Percentiles rank a stretch among this genome's conserved stretches.
Conservation (phyloP, 2,888 invertebrate species). For the Lordiphosa andalusiaca region DNA sequence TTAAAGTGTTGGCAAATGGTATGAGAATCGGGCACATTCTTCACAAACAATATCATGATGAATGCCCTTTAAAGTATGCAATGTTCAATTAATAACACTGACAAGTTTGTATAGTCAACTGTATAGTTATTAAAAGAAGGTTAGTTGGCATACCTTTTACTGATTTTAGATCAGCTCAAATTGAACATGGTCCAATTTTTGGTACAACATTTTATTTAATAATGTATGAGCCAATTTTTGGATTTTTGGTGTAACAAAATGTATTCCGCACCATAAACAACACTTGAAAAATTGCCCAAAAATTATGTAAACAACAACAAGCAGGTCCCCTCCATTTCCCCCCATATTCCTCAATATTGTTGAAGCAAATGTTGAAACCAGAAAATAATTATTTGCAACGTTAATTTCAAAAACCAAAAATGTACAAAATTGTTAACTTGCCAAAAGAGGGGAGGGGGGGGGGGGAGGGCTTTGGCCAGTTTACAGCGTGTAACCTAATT, state of each 20-base stretch:
- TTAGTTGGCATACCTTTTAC: too few species aligned
- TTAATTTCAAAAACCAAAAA: constrained; percentile 45
- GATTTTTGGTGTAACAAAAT: too few species aligned
- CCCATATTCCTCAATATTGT: constrained; percentile 14
- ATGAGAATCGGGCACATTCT: too few species aligned
- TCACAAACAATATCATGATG: too few species aligned
- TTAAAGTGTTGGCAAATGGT: too few species aligned
- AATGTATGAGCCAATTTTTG: constrained; percentile 7
- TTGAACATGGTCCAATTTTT: too few species aligned
- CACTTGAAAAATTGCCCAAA: not conserved
- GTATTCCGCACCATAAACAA: too few species aligned
- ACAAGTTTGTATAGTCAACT: too few species aligned
- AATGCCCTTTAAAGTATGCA: too few species aligned
- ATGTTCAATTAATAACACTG: too few species aligned
- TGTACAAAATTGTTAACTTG: constrained; percentile 43
- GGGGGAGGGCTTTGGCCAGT: not conserved
- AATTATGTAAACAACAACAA: constrained; percentile 20
- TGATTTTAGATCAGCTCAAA: too few species aligned
- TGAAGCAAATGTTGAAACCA: constrained; percentile 29
- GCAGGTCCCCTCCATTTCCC: not conserved
- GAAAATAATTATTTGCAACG: constrained; percentile 50
- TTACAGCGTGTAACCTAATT: constrained; percentile 28
- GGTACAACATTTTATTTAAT: not conserved
- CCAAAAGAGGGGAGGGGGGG: not conserved
- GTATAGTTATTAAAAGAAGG: too few species aligned